phyloP scores from a whole-genome alignment of 2,797 vertebrate species.

The Acrossocheilus wenchowensis region DNA sequence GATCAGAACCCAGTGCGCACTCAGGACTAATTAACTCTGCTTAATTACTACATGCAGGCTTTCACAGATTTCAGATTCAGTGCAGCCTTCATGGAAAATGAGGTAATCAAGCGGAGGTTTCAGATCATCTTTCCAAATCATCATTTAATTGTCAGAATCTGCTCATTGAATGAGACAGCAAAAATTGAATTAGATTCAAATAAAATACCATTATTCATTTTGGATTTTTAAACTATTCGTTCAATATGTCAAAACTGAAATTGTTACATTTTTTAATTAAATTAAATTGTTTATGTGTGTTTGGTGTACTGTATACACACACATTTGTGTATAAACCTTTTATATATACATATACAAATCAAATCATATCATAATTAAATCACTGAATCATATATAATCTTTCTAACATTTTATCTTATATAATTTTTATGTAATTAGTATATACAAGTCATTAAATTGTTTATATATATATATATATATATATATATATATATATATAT shows the following conservation, averaged over 20 bases:
- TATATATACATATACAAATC: neutral
- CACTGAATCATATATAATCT: neutral
- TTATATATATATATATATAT: neutral
- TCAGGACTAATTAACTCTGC: conserved; percentile 52
- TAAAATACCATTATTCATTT: neutral
- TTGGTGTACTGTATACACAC: no score
- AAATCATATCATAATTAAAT: neutral
- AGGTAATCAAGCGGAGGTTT: conserved; percentile 27
- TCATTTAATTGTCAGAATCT: neutral
- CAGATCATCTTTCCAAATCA: neutral
- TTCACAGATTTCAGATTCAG: conserved; percentile 8
- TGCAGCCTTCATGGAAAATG: conserved; percentile 1
- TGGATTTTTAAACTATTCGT: neutral
- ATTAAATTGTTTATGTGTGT: neutral
- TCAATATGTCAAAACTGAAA: neutral
- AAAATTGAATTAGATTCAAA: neutral
- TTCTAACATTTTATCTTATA: neutral
- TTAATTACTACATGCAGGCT: conserved; percentile 51
- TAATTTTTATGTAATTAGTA: neutral
- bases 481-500: neutral
- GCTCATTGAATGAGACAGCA: neutral
- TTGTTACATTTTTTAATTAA: neutral
- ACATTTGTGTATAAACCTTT: neutral
- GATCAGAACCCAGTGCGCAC: conserved; percentile 43
- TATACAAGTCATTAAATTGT: neutral